Percentiles rank a stretch among this genome's conserved stretches.
These are phyloP conservation scores for Chalcosyrphus nemorum DNA, from an alignment of 2,888 invertebrate genomes.

Conservation along the genomic window DNA sequence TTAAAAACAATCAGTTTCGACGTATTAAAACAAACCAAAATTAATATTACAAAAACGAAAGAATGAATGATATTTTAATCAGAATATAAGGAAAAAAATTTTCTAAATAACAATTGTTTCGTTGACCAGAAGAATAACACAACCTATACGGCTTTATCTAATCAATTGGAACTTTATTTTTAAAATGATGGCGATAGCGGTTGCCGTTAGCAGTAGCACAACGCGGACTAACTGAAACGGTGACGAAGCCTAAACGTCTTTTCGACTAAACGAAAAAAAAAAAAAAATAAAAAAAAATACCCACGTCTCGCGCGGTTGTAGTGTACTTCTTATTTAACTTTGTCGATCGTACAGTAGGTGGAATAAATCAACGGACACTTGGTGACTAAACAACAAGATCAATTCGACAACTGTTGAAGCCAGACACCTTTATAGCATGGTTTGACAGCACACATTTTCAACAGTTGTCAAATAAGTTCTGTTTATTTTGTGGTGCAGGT, in stretches of 20 bases:
- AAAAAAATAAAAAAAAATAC: conserved; percentile 27
- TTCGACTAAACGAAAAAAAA: conserved; percentile 37
- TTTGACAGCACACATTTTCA: too few relatives aligned
- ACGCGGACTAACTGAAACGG: conserved; percentile 69
- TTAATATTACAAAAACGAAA: not conserved
- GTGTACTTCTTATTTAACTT: conserved; percentile 46
- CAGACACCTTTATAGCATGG: too few relatives aligned
- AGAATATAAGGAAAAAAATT: not conserved
- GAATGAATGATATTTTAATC: not conserved
- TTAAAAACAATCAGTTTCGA: not conserved
- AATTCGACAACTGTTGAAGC: too few relatives aligned
- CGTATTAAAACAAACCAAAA: too few relatives aligned
- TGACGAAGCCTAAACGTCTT: conserved; percentile 67
- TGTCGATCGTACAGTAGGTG: conserved; percentile 51
- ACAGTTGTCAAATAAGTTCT: too few relatives aligned
- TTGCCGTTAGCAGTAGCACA: conserved; percentile 69
- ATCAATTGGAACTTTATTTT: conserved; percentile 59
- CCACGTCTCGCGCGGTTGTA: conserved; percentile 40
- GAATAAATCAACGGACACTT: conserved; percentile 28
- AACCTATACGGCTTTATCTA: conserved; percentile 50
- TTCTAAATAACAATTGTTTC: conserved; percentile 28
- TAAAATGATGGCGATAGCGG: conserved; percentile 53
- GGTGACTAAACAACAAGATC: too few relatives aligned
- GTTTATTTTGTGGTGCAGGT: too few relatives aligned
- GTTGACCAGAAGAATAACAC: not conserved